Evolutionary conservation across 2,797 vertebrate genomes (phyloP).

Genomic region (Argyrosomus regius): DNA sequence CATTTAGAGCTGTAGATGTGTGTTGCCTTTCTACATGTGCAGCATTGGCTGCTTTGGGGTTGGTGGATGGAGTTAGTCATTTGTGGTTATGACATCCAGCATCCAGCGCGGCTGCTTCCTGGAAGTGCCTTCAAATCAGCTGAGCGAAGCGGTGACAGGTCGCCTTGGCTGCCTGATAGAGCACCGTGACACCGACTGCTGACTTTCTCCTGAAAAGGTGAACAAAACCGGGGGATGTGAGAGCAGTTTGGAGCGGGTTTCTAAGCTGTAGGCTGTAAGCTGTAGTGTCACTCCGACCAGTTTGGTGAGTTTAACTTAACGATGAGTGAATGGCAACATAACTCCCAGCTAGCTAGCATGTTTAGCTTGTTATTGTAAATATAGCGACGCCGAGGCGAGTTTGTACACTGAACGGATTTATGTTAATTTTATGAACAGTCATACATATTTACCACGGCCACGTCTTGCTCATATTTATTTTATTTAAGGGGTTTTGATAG

Average conservation of each 20-base stretch:
- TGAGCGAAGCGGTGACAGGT: conserved; percentile 40
- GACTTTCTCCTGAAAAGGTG: background rate
- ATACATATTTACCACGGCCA: background rate
- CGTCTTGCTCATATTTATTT: rapidly evolving
- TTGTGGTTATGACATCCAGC: background rate
- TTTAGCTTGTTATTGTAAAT: conserved; percentile 30
- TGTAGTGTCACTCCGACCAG: background rate
- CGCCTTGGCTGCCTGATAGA: background rate
- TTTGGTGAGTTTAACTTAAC: conserved; percentile 41
- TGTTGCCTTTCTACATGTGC: background rate
- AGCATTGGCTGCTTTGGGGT: background rate
- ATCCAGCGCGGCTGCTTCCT: conserved; percentile 18
- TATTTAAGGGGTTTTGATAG: background rate
- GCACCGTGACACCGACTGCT: background rate
- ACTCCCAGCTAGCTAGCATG: conserved; percentile 47
- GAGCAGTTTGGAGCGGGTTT: background rate
- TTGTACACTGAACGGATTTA: background rate
- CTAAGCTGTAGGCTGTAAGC: too few species aligned
- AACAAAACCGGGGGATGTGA: conserved; percentile 5
- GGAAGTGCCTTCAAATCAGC: conserved; percentile 68
- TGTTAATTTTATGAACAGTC: background rate
- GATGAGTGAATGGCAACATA: background rate
- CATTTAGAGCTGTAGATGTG: background rate
- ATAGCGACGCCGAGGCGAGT: too few species aligned
- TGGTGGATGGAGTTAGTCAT: background rate